Conservation (phyloP, 2,888 invertebrate genomes). For the Neocrepidodera transversa region DNA sequence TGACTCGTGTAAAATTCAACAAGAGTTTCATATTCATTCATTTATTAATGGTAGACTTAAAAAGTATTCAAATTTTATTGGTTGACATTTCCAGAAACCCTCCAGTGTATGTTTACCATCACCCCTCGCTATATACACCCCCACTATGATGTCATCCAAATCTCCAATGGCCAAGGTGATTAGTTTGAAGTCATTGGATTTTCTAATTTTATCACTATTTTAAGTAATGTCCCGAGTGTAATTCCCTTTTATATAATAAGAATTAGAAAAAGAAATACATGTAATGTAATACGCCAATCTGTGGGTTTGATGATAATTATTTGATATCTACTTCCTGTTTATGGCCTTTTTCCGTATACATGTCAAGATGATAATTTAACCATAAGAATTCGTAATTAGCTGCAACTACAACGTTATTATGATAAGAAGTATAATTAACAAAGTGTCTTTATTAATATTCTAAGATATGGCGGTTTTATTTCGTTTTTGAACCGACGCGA, state of each 20-base stretch:
- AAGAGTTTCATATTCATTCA: no score
- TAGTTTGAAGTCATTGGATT: slow-evolving; percentile 2
- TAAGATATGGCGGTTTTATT: slow-evolving; percentile 1
- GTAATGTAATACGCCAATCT: slow-evolving; percentile 18
- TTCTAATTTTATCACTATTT: no score
- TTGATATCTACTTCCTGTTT: slow-evolving; percentile 24
- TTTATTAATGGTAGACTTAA: no score
- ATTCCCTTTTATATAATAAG: no score
- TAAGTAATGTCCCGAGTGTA: no score
- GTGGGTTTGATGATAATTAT: slow-evolving; percentile 23
- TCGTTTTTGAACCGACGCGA: background rate
- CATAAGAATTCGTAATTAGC: slow-evolving; percentile 25
- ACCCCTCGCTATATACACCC: slow-evolving; percentile 3
- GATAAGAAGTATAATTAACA: slow-evolving; percentile 1
- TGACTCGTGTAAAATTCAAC: no score
- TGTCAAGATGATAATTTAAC: slow-evolving; percentile 27
- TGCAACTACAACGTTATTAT: slow-evolving; percentile 8
- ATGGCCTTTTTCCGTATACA: slow-evolving; percentile 17
- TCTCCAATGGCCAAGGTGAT: slow-evolving; percentile 1
- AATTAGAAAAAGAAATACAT: slow-evolving; percentile 10
- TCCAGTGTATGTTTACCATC: background rate
- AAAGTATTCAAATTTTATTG: slow-evolving; percentile 4
- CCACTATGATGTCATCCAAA: slow-evolving; percentile 4
- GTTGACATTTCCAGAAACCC: background rate
- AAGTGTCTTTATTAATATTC: slow-evolving; percentile 1